phyloP scores from a whole-genome alignment of 2,888 invertebrate genomes.

The Sphaeridia pumilis region DNA sequence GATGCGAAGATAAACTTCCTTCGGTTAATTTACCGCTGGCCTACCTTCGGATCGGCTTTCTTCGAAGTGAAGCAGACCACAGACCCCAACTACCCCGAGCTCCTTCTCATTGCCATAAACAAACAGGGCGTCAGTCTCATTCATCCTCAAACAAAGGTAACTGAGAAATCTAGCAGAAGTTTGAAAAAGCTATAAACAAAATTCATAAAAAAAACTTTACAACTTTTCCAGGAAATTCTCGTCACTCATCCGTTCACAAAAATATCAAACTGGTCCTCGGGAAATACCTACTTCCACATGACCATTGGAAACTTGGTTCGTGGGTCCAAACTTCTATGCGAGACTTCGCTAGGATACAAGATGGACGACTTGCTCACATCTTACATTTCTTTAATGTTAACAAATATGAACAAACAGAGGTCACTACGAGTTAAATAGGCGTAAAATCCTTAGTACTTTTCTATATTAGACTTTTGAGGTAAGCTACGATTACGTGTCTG shows the following conservation, averaged over 20 bases:
- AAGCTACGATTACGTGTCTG: no score
- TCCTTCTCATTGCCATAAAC: slow-evolving; percentile 94
- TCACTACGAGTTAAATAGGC: slow-evolving; percentile 37
- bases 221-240: slow-evolving; percentile 68
- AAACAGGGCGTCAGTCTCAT: slow-evolving; percentile 98
- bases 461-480: no score
- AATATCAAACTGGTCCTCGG: slow-evolving; percentile 98
- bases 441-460: no score
- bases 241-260: slow-evolving; percentile 97
- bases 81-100: slow-evolving; percentile 93
- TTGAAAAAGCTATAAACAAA: no score
- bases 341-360: slow-evolving; percentile 97
- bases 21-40: slow-evolving; percentile 94
- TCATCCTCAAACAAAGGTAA: slow-evolving; percentile 92
- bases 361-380: slow-evolving; percentile 99
- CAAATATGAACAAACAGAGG: slow-evolving; percentile 89
- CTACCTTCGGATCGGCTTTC: slow-evolving; percentile 99
- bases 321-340: slow-evolving; percentile 91
- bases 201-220: neutral
- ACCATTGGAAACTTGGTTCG: slow-evolving; percentile 97
- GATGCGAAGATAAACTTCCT: slow-evolving; percentile 97
- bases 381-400: slow-evolving; percentile 95
- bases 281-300: slow-evolving; percentile 99
- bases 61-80: slow-evolving; percentile 99
- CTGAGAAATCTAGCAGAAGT: no score